Conservation (phyloP, 1,140 invertebrate genomes). For the Plodia interpunctella region DNA sequence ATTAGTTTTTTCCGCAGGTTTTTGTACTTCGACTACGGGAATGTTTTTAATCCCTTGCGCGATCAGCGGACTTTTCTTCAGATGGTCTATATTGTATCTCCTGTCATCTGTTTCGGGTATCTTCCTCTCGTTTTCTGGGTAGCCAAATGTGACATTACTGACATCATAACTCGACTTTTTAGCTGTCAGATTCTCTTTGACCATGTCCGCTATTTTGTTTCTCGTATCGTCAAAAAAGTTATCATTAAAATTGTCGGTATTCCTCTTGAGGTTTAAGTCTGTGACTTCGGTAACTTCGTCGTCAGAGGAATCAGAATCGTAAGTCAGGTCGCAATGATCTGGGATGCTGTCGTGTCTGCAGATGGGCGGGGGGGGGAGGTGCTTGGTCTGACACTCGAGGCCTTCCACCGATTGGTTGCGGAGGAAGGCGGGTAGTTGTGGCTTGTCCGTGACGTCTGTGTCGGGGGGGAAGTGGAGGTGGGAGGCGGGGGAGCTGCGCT, state of each 20-base stretch:
- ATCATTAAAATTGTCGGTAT: no score
- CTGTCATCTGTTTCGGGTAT: conserved; percentile 33
- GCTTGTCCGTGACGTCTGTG: conserved; percentile 12
- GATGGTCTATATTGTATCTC: conserved; percentile 45
- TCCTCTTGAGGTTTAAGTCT: conserved; percentile 11
- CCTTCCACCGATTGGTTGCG: conserved; percentile 71
- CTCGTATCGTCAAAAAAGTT: no score
- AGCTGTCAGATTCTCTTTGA: conserved; percentile 44
- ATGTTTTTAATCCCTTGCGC: conserved; percentile 42
- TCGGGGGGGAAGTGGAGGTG: conserved; percentile 31
- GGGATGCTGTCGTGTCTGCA: conserved; percentile 62
- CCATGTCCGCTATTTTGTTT: conserved; percentile 36
- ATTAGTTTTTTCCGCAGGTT: conserved; percentile 44
- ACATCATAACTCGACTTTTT: conserved; percentile 57
- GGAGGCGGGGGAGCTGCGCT: conserved; percentile 42
- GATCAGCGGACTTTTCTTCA: conserved; percentile 37
- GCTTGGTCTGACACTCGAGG: conserved; percentile 51
- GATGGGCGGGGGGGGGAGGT: conserved; percentile 41
- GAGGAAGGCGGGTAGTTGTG: conserved; percentile 49
- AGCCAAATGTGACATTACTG: conserved; percentile 33
- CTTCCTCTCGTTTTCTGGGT: conserved; percentile 30
- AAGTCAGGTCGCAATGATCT: conserved; percentile 25
- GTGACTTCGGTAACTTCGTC: conserved; percentile 33
- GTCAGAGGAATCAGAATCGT: conserved; percentile 48
- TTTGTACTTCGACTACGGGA: conserved; percentile 28